Percentiles rank a stretch among this genome's conserved stretches.
Conservation (phyloP, 1,140 invertebrate species). For the Gonatopus flavifemur region DNA sequence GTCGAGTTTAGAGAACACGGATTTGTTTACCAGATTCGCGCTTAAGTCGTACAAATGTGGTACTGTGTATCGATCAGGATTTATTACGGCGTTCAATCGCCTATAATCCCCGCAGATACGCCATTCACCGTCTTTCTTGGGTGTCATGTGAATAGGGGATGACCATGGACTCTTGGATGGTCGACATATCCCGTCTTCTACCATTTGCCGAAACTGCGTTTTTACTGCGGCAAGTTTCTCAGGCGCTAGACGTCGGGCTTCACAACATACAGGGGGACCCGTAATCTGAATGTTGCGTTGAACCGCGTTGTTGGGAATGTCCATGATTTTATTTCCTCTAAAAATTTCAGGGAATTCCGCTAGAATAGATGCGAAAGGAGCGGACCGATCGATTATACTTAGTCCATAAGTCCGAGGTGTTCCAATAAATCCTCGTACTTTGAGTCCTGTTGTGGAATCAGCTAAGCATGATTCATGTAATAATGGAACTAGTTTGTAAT, state of each 20-base stretch:
- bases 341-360: too few species aligned
- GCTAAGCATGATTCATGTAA: too few species aligned
- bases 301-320: too few species aligned
- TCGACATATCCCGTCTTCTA: background rate
- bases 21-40: background rate
- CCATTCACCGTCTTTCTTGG: background rate
- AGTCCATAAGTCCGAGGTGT: too few species aligned
- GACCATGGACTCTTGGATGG: background rate
- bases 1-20: too few species aligned
- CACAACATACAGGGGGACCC: background rate
- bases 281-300: too few species aligned
- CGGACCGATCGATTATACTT: too few species aligned
- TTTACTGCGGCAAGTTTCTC: background rate
- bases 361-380: too few species aligned
- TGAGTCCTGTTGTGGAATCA: too few species aligned
- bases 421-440: too few species aligned
- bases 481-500: too few species aligned
- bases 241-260: background rate
- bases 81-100: background rate
- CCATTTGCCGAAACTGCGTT: background rate
- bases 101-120: background rate
- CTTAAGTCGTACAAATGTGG: background rate
- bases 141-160: background rate
- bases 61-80: background rate
- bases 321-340: too few species aligned